Evolutionary conservation across 2,888 invertebrate species (phyloP).

Genomic region (Philereme transversata): DNA sequence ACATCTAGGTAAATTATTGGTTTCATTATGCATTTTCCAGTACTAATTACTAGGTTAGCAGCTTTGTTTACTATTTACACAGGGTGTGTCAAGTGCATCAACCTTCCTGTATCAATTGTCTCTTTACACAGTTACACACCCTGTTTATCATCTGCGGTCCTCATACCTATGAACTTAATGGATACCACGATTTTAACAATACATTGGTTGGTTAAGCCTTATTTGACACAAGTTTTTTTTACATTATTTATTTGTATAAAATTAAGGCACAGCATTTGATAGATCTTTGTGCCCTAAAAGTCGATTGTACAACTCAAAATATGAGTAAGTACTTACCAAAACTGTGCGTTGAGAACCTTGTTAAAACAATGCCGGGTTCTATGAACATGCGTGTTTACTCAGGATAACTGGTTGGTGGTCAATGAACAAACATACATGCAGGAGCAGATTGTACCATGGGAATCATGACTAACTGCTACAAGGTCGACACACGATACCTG

Average conservation of each 20-base stretch:
- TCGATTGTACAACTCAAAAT: no score
- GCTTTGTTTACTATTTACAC: neutral
- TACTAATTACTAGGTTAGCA: conserved; percentile 1
- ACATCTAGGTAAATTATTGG: no score
- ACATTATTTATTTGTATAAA: no score
- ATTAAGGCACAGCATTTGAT: no score
- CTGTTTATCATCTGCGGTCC: no score
- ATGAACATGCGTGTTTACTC: conserved; percentile 28
- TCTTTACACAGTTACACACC: neutral
- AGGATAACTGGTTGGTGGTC: conserved; percentile 31
- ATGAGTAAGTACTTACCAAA: neutral
- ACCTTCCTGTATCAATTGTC: conserved; percentile 2
- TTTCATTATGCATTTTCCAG: neutral
- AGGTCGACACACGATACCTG: no score
- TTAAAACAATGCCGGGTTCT: conserved; percentile 33
- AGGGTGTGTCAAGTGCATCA: conserved; percentile 1
- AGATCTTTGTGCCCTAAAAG: no score
- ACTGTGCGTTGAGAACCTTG: conserved; percentile 9
- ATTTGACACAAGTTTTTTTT: no score
- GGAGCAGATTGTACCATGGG: conserved; percentile 18
- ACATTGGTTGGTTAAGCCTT: no score
- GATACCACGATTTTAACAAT: no score
- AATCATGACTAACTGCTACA: no score
- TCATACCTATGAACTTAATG: no score
- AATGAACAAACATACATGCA: conserved; percentile 47